A percentile compares a stretch with the other conserved stretches of the same genome.
These are phyloP conservation scores for Scartelaos histophorus DNA, from an alignment of 2,113 vertebrate species.

Conservation along the genomic window DNA sequence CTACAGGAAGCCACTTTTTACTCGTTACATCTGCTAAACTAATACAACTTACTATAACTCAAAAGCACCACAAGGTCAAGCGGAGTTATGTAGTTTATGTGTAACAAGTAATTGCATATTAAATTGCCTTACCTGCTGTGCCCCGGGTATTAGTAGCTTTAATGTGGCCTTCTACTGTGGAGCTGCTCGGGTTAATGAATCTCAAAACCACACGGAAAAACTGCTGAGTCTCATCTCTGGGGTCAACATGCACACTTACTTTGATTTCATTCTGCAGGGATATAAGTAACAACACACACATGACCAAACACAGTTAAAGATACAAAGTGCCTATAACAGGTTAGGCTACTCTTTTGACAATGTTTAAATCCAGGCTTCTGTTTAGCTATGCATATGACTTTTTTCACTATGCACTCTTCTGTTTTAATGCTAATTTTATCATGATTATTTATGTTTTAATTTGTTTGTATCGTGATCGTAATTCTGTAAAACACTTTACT, in stretches of 20 bases:
- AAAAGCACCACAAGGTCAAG: not conserved
- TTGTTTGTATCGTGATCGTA: too few species aligned
- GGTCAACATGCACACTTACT: slow-evolving; percentile 85
- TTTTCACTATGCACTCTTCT: too few species aligned
- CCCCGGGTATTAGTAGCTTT: slow-evolving; percentile 73
- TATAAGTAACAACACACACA: slow-evolving; percentile 44
- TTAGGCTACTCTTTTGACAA: too few species aligned
- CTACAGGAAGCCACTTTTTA: too few species aligned
- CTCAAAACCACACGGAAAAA: slow-evolving; percentile 85
- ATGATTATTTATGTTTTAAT: too few species aligned
- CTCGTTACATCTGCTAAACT: not conserved
- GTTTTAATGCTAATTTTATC: too few species aligned
- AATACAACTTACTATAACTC: not conserved
- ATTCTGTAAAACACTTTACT: too few species aligned
- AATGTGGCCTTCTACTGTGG: slow-evolving; percentile 77
- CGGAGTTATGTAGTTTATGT: not conserved
- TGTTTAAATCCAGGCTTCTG: too few species aligned
- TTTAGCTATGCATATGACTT: too few species aligned
- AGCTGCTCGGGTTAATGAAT: slow-evolving; percentile 82
- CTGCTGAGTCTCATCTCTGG: slow-evolving; percentile 73
- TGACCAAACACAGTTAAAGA: slow-evolving; percentile 23
- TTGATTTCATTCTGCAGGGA: slow-evolving; percentile 89
- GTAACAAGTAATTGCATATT: not conserved
- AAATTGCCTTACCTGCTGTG: slow-evolving; percentile 79
- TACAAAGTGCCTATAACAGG: not conserved